Evolutionary conservation across 1,140 invertebrate species (phyloP).

Genomic region (Caenorhabditis briggsae): DNA sequence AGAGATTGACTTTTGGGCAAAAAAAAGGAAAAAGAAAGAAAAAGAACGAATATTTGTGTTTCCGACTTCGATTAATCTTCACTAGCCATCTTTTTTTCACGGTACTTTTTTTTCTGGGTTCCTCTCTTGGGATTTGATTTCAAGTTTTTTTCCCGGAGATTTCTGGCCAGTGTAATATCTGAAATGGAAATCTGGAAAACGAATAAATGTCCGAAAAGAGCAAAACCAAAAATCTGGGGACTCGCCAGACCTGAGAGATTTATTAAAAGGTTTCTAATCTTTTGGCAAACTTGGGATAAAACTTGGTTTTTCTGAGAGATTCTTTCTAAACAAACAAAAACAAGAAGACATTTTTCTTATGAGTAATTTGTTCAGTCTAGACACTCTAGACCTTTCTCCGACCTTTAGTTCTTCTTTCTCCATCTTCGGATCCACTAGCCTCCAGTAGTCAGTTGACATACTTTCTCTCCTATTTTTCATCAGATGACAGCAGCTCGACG

Average conservation of each 20-base stretch:
- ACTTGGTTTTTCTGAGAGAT: not conserved
- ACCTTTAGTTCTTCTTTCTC: not conserved
- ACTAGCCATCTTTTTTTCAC: not conserved
- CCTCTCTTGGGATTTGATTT: not conserved
- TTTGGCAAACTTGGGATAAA: not conserved
- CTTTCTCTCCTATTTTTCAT: not conserved
- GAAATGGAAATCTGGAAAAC: not conserved
- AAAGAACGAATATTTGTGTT: not conserved
- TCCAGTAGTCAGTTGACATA: not conserved
- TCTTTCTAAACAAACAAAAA: not conserved
- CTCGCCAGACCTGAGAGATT: not conserved
- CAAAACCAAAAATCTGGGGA: not conserved
- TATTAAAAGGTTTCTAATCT: not conserved
- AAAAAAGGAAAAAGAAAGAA: not conserved
- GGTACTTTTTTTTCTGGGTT: not conserved
- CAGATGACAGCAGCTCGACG: not conserved
- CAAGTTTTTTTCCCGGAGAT: not conserved
- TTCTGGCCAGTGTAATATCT: not conserved
- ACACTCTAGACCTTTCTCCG: not conserved
- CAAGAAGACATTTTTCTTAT: not conserved
- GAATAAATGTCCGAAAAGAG: not conserved
- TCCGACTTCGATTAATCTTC: conserved; percentile 47
- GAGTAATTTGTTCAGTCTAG: not conserved
- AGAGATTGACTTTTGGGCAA: conserved; percentile 4
- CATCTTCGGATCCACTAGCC: not conserved